Evolutionary conservation across 2,113 vertebrate species (phyloP), one percentile per base, ranked within the genome.

Genomic region (Pseudopodoces humilis): DNA sequence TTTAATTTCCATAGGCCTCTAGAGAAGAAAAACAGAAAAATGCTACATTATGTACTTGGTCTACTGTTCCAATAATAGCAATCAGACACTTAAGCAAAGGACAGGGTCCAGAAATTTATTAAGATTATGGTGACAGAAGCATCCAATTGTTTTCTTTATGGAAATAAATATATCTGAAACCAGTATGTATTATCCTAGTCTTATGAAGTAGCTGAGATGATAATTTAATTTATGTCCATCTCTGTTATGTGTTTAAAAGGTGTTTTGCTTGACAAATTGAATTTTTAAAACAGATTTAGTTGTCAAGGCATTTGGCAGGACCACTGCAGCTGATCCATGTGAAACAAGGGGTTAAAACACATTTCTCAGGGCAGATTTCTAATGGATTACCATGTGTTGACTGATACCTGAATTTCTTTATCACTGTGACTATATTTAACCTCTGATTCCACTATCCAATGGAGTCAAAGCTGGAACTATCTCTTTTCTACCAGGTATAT

Each of bases 81-180:
- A 65, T 95, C 53, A 88, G 58, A 72, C 15, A 41, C 43, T 23
- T 86, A 77, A 93, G 31, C 52, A 49, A 59, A 92, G 25, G n/a
- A 88, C 30, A 75, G 55, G 9, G 20, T 77, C 49, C 76, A 46
- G 59, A 82, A 88, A 86, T 37, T 69, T 94, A 56, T 27, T 28
- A 64, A 63, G 33, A 25, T 52, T 74, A 55, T 41, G 50, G 10
- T 67, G 80, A 71, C 35, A 89, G 46, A 78, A 56, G 17, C 41
- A 65, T 78, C 15, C 49, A 67, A 4, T 43, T 84, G 12, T 31
- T 93, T 88, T 88, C n/a, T 88, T 95, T 79, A 79, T 52, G 60
- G 55, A 91, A 80, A 89, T 28, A 95, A 95, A 86, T 52, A 86
- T 11, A 35, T 46, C 83, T 95, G 43, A 79, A 93, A 82, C 47